phyloP scores from a whole-genome alignment of 2,888 invertebrate species.

The Neoitamus cyanurus region DNA sequence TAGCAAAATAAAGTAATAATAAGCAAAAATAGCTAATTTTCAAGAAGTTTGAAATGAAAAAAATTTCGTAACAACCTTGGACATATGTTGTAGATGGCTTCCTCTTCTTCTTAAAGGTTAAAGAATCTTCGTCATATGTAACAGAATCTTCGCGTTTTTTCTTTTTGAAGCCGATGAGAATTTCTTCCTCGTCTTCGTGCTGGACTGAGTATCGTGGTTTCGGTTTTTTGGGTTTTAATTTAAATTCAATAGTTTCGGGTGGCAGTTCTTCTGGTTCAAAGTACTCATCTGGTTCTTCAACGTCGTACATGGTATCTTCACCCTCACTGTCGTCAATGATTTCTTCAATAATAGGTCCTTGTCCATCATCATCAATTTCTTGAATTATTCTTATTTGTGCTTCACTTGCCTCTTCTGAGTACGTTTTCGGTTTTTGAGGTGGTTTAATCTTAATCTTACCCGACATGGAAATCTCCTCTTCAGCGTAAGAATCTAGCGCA shows the following conservation, averaged over 20 bases:
- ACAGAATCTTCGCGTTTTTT: conserved; percentile 67
- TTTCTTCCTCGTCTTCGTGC: conserved; percentile 71
- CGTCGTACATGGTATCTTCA: conserved; percentile 68
- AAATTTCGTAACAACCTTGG: conserved; percentile 69
- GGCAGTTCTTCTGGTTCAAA: conserved; percentile 71
- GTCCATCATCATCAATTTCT: conserved; percentile 72
- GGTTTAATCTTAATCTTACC: conserved; percentile 84
- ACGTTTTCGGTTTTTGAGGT: conserved; percentile 74
- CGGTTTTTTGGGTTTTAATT: conserved; percentile 65
- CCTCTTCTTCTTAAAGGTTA: conserved; percentile 77
- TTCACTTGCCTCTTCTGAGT: conserved; percentile 81
- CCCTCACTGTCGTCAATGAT: conserved; percentile 71
- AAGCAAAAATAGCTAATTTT: conserved; percentile 43
- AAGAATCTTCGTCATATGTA: conserved; percentile 73
- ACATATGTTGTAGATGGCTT: conserved; percentile 76
- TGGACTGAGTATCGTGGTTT: conserved; percentile 70
- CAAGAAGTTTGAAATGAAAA: not conserved
- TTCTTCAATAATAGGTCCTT: conserved; percentile 72
- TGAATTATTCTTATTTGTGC: conserved; percentile 76
- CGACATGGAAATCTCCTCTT: conserved; percentile 88
- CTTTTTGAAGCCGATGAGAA: conserved; percentile 69
- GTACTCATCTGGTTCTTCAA: conserved; percentile 67
- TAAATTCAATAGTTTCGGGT: conserved; percentile 66
- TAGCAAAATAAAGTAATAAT: conserved; percentile 11
- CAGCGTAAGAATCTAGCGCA: conserved; percentile 84